Evolutionary conservation across 2,888 invertebrate species (phyloP), one percentile per base, ranked within the genome.

Genomic region (Dasysyrphus albostriatus): DNA sequence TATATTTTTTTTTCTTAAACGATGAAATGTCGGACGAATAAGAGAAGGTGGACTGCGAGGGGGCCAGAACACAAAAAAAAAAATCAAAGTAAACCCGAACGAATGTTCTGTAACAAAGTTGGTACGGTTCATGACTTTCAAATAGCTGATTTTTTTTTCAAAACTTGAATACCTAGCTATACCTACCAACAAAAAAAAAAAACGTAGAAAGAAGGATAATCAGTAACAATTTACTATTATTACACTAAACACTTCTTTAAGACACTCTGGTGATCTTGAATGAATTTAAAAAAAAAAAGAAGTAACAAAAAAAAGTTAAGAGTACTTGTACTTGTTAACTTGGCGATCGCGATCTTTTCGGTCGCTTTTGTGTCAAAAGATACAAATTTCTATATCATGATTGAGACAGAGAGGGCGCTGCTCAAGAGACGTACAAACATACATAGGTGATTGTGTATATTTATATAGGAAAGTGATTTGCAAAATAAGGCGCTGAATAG

Each of bases 181-280:
- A 24, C 24, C 24, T 24, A 2, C 34, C 19, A 9, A 34, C 2
- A 34, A 6, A 16, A 44, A 12, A 19, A 39, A 56, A 39, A 61
- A 65, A 51, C 14, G n/a, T 42, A 42, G 49, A 58, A 61, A 90
- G 91, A 91, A 91, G 92, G 92, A 92, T 92, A 92, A 92, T 92
- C 91, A 92, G 91, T 91, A 91, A 92, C 91, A 92, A 92, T 92
- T 92, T 92, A 91, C 91, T 92, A 91, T 91, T 91, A 92, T 92
- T 92, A 91, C 91, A 91, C 92, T 80, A 76, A 88, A 63, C 79
- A 56, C 65, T 44, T 58, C 69, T 74, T 65, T 69, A 69, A 76
- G 69, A 67, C 70, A 76, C 70, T 74, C 29, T 67, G 14, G 54
- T 74, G 81, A 81, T 85, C 81, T 85, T 85, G 85, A 78, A 69